These are phyloP conservation scores for Petrolisthes cinctipes DNA, from an alignment of 2,888 invertebrate genomes.

Conservation along the genomic window DNA sequence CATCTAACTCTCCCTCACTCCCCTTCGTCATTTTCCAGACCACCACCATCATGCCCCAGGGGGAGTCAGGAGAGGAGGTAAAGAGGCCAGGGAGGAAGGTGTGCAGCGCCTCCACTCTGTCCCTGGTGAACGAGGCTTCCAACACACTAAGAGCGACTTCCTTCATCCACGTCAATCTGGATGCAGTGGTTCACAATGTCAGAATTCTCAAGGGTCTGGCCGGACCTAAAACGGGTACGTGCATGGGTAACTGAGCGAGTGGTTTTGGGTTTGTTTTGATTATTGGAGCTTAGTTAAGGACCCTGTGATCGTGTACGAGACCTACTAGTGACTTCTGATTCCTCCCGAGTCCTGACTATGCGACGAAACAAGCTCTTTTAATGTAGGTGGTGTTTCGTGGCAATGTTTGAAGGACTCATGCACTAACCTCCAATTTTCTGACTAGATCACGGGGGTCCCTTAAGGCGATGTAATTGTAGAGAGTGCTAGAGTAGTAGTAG, in stretches of 20 bases:
- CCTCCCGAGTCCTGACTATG: not conserved
- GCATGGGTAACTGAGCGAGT: not conserved
- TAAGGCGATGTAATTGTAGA: too few species aligned
- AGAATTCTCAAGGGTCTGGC: constrained; percentile 29
- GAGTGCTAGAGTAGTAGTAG: too few species aligned
- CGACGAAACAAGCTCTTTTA: too few species aligned
- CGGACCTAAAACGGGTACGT: constrained; percentile 46
- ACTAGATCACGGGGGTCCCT: too few species aligned
- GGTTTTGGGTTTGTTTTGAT: not conserved
- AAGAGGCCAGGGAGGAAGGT: not conserved
- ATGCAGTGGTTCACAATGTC: constrained; percentile 51
- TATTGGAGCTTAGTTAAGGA: not conserved
- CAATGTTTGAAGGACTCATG: too few species aligned
- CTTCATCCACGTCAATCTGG: constrained; percentile 58
- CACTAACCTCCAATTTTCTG: too few species aligned
- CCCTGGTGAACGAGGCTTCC: constrained; percentile 21
- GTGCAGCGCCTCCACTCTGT: not conserved
- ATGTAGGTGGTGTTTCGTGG: too few species aligned
- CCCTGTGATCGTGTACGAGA: too few species aligned
- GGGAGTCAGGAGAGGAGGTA: not conserved
- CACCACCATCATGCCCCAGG: not conserved
- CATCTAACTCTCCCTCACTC: too few species aligned
- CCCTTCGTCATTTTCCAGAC: too few species aligned
- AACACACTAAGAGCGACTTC: constrained; percentile 13
- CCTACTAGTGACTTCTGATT: not conserved